Conservation (phyloP, 1,140 invertebrate genomes). For the Dreissena rostriformis region DNA sequence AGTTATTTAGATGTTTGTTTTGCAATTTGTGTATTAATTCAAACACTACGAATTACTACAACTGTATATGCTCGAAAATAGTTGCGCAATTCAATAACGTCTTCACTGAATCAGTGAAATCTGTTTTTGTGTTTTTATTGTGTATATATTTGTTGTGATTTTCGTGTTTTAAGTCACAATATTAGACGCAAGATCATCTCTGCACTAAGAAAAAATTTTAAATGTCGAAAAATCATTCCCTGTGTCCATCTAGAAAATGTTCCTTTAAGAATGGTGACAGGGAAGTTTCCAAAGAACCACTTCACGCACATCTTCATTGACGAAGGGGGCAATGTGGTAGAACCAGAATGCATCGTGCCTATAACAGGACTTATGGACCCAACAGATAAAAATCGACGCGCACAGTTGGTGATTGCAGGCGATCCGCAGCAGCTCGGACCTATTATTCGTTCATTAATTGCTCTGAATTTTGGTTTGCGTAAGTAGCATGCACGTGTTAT, state of each 20-base stretch:
- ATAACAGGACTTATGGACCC: conserved; percentile 71
- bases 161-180: not conserved
- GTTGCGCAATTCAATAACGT: no score
- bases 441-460: conserved; percentile 87
- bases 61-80: no score
- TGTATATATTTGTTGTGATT: not conserved
- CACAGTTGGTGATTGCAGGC: conserved; percentile 90
- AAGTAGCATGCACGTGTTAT: not conserved
- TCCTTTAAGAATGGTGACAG: conserved; percentile 87
- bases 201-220: not conserved
- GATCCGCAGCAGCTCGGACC: conserved; percentile 96
- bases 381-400: conserved; percentile 49
- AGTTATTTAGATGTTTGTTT: no score
- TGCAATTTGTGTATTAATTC: no score
- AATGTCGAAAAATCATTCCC: not conserved
- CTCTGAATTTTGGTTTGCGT: conserved; percentile 85
- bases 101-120: no score
- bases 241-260: not conserved
- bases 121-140: no score
- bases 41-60: no score
- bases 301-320: conserved; percentile 95
- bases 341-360: conserved; percentile 86
- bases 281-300: conserved; percentile 86
- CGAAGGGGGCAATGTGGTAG: conserved; percentile 94
- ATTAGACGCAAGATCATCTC: not conserved